Percentiles rank a stretch among this genome's conserved stretches.
phyloP scores from a whole-genome alignment of 1,140 invertebrate species.

The Drosophila burlai region DNA sequence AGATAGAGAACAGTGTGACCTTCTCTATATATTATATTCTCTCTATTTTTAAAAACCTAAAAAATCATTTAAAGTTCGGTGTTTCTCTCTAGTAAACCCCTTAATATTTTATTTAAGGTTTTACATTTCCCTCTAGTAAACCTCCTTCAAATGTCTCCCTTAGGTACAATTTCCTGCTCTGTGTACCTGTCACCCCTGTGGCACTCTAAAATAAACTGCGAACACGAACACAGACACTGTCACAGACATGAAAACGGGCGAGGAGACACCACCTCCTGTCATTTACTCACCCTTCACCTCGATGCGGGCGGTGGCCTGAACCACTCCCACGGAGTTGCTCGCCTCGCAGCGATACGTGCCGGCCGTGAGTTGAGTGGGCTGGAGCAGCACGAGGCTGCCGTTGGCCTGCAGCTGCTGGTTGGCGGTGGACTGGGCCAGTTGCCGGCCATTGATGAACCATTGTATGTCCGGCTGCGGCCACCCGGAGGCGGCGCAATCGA shows the following conservation, averaged over 20 bases:
- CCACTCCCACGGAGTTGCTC: constrained; percentile 88
- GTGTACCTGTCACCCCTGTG: background rate
- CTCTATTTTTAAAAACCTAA: too few relatives aligned
- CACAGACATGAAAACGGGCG: background rate
- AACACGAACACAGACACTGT: background rate
- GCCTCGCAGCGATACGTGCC: constrained; percentile 91
- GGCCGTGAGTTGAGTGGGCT: constrained; percentile 88
- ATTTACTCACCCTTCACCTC: constrained; percentile 88
- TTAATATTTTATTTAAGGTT: too few relatives aligned
- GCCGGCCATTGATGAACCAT: constrained; percentile 90
- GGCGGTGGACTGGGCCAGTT: constrained; percentile 86
- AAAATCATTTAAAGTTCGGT: too few relatives aligned
- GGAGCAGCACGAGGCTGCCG: constrained; percentile 88
- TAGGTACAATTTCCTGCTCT: background rate
- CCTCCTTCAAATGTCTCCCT: too few relatives aligned
- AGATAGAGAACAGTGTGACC: background rate
- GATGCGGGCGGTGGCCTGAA: constrained; percentile 88
- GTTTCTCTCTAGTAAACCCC: too few relatives aligned
- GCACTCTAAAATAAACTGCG: background rate
- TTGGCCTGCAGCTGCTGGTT: constrained; percentile 86
- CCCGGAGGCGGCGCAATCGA: constrained; percentile 90
- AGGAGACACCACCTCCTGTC: background rate
- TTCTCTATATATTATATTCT: too few relatives aligned
- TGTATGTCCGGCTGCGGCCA: constrained; percentile 88
- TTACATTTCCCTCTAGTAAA: background rate